These are phyloP conservation scores for Tachysurus fulvidraco DNA, from an alignment of 2,113 vertebrate genomes.

Conservation along the genomic window DNA sequence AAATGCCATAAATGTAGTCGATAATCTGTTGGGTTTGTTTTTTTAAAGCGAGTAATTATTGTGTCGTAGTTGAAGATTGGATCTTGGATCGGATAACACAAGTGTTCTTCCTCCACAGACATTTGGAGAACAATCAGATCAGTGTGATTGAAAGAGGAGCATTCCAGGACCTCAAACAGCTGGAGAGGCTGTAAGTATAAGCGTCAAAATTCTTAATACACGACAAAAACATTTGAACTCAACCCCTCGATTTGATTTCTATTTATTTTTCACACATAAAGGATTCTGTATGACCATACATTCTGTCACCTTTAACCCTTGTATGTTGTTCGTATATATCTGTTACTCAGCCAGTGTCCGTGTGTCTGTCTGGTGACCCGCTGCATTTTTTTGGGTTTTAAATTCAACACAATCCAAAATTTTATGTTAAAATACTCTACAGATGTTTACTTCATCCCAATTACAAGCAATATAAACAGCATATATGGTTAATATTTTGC, in stretches of 20 bases:
- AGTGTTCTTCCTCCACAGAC: conserved; percentile 70
- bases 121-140: conserved; percentile 97
- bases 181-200: conserved; percentile 92
- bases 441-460: no score
- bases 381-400: no score
- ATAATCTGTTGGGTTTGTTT: background rate
- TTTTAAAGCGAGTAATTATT: conserved; percentile 21
- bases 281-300: no score
- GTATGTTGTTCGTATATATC: no score
- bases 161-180: conserved; percentile 95
- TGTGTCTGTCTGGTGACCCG: no score
- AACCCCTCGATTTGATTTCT: background rate
- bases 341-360: no score
- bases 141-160: conserved; percentile 93
- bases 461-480: no score
- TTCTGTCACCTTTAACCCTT: background rate
- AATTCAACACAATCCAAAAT: no score
- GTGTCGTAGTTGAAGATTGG: background rate
- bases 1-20: no score
- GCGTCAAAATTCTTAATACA: background rate
- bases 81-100: conserved; percentile 43
- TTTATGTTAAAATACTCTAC: no score
- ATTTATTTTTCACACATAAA: background rate
- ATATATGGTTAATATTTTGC: no score
- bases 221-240: background rate